These are phyloP conservation scores for Caenorhabditis plicata DNA, from an alignment of 2,888 invertebrate species.

Conservation along the genomic window DNA sequence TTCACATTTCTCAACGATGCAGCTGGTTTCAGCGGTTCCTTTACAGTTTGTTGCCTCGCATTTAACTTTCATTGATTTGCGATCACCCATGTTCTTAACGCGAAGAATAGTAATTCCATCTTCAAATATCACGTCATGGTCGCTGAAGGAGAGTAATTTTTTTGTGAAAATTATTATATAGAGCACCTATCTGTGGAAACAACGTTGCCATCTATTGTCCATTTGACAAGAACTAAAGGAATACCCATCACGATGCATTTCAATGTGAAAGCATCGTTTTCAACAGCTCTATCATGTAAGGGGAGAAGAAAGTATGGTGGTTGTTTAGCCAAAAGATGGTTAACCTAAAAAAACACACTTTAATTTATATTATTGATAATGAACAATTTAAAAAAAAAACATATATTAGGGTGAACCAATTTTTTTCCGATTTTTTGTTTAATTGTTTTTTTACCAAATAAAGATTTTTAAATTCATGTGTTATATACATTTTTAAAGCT, in stretches of 20 bases:
- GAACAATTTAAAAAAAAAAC: background rate
- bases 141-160: conserved; percentile 15
- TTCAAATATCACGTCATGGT: conserved; percentile 39
- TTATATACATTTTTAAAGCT: too few relatives aligned
- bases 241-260: conserved; percentile 64
- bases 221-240: conserved; percentile 64
- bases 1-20: conserved; percentile 7
- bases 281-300: conserved; percentile 11
- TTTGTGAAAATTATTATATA: background rate
- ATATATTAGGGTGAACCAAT: too few relatives aligned
- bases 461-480: too few relatives aligned
- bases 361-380: too few relatives aligned
- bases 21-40: conserved; percentile 31
- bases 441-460: too few relatives aligned
- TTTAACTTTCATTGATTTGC: conserved; percentile 11
- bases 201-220: conserved; percentile 49
- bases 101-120: conserved; percentile 47
- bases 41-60: conserved; percentile 42
- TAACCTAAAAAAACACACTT: too few relatives aligned
- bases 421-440: too few relatives aligned
- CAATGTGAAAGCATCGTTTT: conserved; percentile 18
- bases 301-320: conserved; percentile 30
- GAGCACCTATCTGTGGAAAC: conserved; percentile 15
- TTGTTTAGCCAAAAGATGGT: conserved; percentile 15
- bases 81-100: conserved; percentile 18